Base-by-base conservation (phyloP, 2,113 vertebrate species). In the Sebastes fasciatus region DNA sequence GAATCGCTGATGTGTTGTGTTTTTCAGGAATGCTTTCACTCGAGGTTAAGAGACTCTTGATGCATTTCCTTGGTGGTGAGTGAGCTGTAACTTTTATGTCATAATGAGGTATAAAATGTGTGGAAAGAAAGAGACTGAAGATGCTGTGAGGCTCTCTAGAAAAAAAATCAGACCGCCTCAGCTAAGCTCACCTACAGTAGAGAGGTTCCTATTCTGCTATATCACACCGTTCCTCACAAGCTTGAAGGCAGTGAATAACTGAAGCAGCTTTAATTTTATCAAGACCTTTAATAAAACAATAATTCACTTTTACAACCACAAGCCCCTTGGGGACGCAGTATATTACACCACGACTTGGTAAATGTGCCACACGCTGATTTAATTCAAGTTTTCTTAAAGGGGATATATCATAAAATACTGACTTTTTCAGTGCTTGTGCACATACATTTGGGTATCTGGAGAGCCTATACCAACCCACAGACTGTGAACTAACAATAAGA, bases 1-100 rank as follows among this genome's bases (percentile, higher is more conserved):
- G 69, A 88, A 82, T 71, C 81, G 83, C 81, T 86, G 86, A 89
- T 81, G 57, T 65, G 40, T 65, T 65, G 40, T 65, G 52, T 74
- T 86, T 91, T 58, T 66, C 26, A 64, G 12, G 43, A 67, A 58
- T 9, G 7, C 46, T 34, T 66, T 80, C 12, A n/a, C 55, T 40
- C 2, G 0, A 26, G 23, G 5, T 51, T 43, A 65, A 61, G 40
- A 77, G 34, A 42, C 45, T 1, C 11, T 21, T 34, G 11, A 76
- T 77, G 45, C 40, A 61, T 74, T 63, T 70, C 67, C 21, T 43
- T 51, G 5, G 13, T 49, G 40, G 23, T 58, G 79, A 57, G 62
- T 17, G 52, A 40, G n/a, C 43, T 67, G 65, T 46, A 23, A 48
- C 49, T 45, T 52, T 23, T 21, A 48, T 40, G 75, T 42, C 60